Evolutionary conservation across 2,888 invertebrate genomes (phyloP).

Genomic region (Catonia carolina): DNA sequence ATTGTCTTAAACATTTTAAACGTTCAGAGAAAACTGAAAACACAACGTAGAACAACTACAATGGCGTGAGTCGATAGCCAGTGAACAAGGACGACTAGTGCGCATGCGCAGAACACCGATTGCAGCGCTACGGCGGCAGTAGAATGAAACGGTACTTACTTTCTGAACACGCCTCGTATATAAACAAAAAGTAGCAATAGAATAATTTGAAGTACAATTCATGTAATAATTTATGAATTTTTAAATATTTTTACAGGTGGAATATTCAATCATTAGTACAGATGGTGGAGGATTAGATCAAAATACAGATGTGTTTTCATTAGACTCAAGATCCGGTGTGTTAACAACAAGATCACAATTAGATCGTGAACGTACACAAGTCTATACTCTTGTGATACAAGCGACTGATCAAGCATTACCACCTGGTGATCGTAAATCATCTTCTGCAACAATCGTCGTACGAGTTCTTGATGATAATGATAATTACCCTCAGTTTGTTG

Average conservation of each 20-base stretch:
- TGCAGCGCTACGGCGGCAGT: no score
- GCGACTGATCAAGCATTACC: constrained; percentile 82
- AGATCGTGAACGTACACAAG: constrained; percentile 75
- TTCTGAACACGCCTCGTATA: no score
- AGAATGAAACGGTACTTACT: no score
- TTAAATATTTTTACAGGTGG: constrained; percentile 50
- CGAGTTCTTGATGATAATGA: constrained; percentile 84
- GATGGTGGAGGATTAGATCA: constrained; percentile 53
- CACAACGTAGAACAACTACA: no score
- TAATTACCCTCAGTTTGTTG: constrained; percentile 88
- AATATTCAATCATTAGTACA: constrained; percentile 68
- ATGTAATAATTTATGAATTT: no score
- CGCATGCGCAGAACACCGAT: no score
- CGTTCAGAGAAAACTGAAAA: no score
- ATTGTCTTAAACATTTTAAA: no score
- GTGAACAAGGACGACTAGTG: no score
- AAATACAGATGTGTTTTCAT: constrained; percentile 65
- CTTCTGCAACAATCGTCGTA: constrained; percentile 76
- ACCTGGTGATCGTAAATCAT: constrained; percentile 66
- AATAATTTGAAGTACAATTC: no score
- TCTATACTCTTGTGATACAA: constrained; percentile 75
- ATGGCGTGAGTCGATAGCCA: no score
- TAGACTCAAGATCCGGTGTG: constrained; percentile 79
- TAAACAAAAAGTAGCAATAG: no score
- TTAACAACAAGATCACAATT: constrained; percentile 72